Percentiles rank a stretch among this genome's conserved stretches.
These are phyloP conservation scores for Bombus superbus DNA, from an alignment of 1,140 invertebrate genomes.

Conservation along the genomic window DNA sequence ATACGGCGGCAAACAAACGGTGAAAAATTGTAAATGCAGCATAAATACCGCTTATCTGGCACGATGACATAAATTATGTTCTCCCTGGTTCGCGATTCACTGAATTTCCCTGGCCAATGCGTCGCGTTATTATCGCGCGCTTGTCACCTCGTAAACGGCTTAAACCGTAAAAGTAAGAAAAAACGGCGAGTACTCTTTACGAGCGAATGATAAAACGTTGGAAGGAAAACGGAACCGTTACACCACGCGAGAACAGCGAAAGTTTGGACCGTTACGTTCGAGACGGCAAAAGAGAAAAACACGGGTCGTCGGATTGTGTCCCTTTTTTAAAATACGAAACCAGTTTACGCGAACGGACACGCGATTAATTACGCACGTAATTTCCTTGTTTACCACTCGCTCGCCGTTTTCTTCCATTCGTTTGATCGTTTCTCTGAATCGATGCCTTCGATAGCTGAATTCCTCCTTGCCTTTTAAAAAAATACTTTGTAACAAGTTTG, in stretches of 20 bases:
- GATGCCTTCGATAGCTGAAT: no score
- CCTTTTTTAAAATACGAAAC: no score
- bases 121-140: background rate
- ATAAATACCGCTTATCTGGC: conserved; percentile 8
- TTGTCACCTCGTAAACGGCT: background rate
- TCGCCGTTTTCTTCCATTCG: no score
- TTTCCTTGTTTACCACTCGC: no score
- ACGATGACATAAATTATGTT: conserved; percentile 34
- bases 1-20: no score
- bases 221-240: background rate
- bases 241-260: background rate
- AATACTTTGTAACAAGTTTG: no score
- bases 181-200: background rate
- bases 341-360: background rate
- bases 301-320: background rate
- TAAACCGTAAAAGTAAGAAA: background rate
- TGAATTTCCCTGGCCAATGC: background rate
- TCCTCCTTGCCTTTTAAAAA: no score
- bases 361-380: no score
- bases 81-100: background rate
- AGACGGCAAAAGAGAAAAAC: background rate
- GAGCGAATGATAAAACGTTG: background rate
- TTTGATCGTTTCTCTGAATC: no score
- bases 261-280: background rate
- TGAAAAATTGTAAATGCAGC: background rate